Evolutionary conservation across 2,797 vertebrate species (phyloP).

Genomic region (Xenentodon cancila): DNA sequence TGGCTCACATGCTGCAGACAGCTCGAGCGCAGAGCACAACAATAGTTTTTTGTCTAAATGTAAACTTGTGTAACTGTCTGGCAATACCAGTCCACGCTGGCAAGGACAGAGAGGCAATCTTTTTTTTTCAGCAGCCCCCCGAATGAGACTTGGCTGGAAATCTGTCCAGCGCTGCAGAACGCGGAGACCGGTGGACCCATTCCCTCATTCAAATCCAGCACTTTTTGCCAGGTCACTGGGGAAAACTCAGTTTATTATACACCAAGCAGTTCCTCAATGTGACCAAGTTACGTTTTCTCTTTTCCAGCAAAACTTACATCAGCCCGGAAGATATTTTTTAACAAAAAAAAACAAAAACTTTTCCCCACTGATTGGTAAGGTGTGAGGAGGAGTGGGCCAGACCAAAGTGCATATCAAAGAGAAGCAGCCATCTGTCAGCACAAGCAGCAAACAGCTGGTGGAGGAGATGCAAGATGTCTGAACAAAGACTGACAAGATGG

Average conservation of each 20-base stretch:
- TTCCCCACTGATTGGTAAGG: conserved; percentile 27
- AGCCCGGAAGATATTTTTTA: background rate
- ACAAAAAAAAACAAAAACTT: too few species aligned
- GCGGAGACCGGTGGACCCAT: conserved; percentile 10
- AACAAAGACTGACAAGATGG: conserved; percentile 95
- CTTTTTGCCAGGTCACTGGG: conserved; percentile 21
- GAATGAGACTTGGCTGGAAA: conserved; percentile 39
- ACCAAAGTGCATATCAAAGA: conserved; percentile 80
- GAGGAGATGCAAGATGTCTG: conserved; percentile 92
- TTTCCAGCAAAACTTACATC: conserved; percentile 2
- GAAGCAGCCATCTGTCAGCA: conserved; percentile 89
- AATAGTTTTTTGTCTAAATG: conserved; percentile 85
- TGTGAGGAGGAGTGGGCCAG: conserved; percentile 46
- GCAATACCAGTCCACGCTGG: conserved; percentile 69
- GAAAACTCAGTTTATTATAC: too few species aligned
- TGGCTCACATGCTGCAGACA: conserved; percentile 80
- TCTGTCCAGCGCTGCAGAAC: conserved; percentile 28
- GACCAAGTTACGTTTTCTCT: conserved; percentile 8
- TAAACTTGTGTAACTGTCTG: conserved; percentile 78
- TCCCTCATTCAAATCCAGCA: conserved; percentile 25
- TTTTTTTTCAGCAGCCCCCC: conserved; percentile 31
- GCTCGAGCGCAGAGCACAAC: conserved; percentile 68
- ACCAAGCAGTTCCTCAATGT: conserved; percentile 6
- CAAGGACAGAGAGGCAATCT: conserved; percentile 44
- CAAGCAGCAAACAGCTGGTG: conserved; percentile 90